Evolutionary conservation across 2,888 invertebrate species (phyloP), one percentile per base, ranked within the genome.

Genomic region (Nemurella pictetii): DNA sequence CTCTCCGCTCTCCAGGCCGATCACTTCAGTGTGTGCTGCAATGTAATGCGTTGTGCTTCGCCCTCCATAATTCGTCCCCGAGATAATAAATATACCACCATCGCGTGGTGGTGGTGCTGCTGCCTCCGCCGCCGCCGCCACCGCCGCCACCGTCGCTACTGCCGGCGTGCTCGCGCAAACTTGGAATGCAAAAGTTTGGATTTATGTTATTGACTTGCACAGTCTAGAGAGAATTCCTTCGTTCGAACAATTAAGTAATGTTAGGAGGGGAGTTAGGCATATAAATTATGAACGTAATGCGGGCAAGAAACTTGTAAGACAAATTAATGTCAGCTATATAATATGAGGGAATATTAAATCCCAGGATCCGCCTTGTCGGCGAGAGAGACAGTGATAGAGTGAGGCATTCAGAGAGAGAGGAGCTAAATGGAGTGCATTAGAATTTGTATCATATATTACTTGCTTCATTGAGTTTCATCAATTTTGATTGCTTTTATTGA

Each of bases 271-370:
- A 78, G 78, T 78, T 78, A 30, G 28, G 78, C 78, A 28, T 29
- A 29, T 78, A 78, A 78, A 78, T 78, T 78, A 78, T 78, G 78
- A 78, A 30, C 78, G 78, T 29, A 30, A 78, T 78, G 78, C 78
- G 78, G 78, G 78, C 78, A 78, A 78, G 78, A 78, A 78, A 78
- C 78, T 78, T 78, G 78, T 78, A 78, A 78, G 78, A 78, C 78
- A 78, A 78, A 78, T 78, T 78, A 78, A 78, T 78, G 78, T 78
- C 78, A 78, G 78, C 28, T 28, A 28, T 78, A 55, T 55, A 55
- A 55, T 55, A 55, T 55, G 55, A 55, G 55, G 20, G 55, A 55
- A 55, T 55, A 55, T 55, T 55, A 55, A 20, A 55, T 55, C 55
- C 55, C 20, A 12, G 20, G 3, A 55, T 55, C 55, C 55, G 55